Evolutionary conservation across 2,888 invertebrate genomes (phyloP).

Genomic region (Caenorhabditis sinica): DNA sequence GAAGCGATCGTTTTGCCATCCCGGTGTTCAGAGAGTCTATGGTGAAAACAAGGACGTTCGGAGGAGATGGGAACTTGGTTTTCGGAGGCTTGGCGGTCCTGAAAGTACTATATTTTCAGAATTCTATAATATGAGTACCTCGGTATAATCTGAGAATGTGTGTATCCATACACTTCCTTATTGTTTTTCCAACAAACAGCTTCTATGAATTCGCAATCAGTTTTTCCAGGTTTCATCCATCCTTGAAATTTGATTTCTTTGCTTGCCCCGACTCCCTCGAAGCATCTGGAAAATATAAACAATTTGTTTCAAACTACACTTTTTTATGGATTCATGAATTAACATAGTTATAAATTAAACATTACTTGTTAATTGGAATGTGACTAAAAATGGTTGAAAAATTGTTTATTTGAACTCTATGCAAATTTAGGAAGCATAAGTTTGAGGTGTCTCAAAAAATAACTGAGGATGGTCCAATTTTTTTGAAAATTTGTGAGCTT

Average conservation of each 20-base stretch:
- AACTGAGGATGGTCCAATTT: neutral
- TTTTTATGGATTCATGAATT: neutral
- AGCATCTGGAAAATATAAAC: conserved; percentile 15
- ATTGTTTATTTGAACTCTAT: too few relatives aligned
- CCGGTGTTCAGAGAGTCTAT: conserved; percentile 10
- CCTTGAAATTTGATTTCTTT: neutral
- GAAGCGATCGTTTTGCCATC: conserved; percentile 33
- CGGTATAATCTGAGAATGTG: conserved; percentile 24
- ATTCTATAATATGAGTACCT: neutral
- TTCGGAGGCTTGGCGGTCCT: neutral
- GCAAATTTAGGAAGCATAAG: too few relatives aligned
- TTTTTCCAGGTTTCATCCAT: conserved; percentile 18
- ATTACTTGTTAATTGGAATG: too few relatives aligned
- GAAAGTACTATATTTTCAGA: neutral
- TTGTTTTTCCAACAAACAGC: conserved; percentile 10
- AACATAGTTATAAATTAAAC: too few relatives aligned
- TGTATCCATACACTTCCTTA: conserved; percentile 12
- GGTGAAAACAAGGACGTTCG: conserved; percentile 8
- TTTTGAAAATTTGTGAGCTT: neutral
- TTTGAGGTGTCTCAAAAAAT: neutral
- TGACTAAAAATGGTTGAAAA: too few relatives aligned
- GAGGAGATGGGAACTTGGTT: neutral
- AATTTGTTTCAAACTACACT: too few relatives aligned
- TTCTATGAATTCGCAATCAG: conserved; percentile 38
- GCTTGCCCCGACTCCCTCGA: neutral